Conservation (phyloP, 2,113 vertebrate species). For the Podarcis muralis region DNA sequence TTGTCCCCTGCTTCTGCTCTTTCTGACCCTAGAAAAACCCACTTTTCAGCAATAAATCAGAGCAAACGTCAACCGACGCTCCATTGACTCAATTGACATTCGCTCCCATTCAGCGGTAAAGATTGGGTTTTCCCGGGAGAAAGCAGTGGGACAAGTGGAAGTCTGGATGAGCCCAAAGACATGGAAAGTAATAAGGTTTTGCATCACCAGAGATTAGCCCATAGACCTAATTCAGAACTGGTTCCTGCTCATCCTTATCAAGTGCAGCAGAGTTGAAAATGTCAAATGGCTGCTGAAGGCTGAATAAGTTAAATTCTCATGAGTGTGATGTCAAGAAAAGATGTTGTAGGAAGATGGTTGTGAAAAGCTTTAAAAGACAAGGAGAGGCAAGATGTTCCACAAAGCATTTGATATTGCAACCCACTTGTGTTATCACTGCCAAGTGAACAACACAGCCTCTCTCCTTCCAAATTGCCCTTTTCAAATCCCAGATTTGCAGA, state of each 20-base stretch:
- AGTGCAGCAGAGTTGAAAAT: background rate
- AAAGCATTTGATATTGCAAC: background rate
- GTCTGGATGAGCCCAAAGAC: background rate
- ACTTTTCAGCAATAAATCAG: too few species aligned
- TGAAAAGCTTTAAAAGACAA: conserved; percentile 12
- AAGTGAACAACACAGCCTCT: background rate
- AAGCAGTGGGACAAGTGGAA: too few species aligned
- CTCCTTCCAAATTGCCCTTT: background rate
- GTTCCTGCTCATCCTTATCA: background rate
- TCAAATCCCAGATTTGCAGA: background rate
- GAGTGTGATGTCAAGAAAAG: background rate
- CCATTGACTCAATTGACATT: too few species aligned
- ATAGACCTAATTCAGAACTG: conserved; percentile 19
- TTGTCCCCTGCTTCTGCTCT: too few species aligned
- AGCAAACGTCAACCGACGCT: too few species aligned
- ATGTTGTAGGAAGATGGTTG: conserved; percentile 29
- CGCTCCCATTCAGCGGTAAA: too few species aligned
- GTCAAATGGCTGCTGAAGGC: background rate
- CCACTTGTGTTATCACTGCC: background rate
- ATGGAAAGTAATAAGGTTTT: conserved; percentile 20
- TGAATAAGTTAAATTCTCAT: background rate
- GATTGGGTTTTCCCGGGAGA: too few species aligned
- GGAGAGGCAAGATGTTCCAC: background rate
- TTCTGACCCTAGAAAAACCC: too few species aligned
- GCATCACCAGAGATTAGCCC: background rate